Percentiles rank a stretch among this genome's conserved stretches.
Evolutionary conservation across 2,113 vertebrate genomes (phyloP).

Genomic region (Mesembrinibis cayennensis): DNA sequence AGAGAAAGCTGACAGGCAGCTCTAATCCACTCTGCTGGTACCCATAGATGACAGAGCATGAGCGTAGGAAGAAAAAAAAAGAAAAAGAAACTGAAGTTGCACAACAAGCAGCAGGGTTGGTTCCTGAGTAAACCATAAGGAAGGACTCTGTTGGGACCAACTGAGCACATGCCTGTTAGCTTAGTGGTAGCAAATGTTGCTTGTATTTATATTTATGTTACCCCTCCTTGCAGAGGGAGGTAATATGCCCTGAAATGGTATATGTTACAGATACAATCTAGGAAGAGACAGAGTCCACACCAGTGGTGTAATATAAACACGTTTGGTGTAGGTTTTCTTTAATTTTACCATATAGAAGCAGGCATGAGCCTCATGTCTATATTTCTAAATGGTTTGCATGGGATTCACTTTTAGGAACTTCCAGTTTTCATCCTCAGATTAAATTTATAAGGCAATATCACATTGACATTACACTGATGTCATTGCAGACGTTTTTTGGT

Average conservation of each 20-base stretch:
- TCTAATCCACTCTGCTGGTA: constrained; percentile 61
- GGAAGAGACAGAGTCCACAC: not conserved
- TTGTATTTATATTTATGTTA: not conserved
- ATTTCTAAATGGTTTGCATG: not conserved
- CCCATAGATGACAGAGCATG: not conserved
- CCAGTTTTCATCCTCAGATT: not conserved
- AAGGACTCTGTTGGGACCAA: not conserved
- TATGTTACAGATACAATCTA: not conserved
- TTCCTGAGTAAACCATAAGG: not conserved
- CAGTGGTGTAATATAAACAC: accelerated
- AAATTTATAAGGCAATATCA: not conserved
- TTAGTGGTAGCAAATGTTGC: not conserved
- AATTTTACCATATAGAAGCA: not conserved
- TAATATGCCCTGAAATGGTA: not conserved
- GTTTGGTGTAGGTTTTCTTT: not conserved
- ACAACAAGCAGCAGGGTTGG: not conserved
- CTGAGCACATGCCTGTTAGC: not conserved
- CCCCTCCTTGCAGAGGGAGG: not conserved
- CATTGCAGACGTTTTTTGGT: not conserved
- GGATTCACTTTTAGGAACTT: not conserved
- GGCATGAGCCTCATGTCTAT: accelerated
- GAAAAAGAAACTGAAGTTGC: not conserved
- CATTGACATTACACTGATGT: not conserved
- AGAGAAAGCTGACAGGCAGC: constrained; percentile 53
- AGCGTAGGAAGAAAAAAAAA: not conserved